These are phyloP conservation scores for Bombus fervidus DNA, from an alignment of 1,140 invertebrate species.

Conservation along the genomic window DNA sequence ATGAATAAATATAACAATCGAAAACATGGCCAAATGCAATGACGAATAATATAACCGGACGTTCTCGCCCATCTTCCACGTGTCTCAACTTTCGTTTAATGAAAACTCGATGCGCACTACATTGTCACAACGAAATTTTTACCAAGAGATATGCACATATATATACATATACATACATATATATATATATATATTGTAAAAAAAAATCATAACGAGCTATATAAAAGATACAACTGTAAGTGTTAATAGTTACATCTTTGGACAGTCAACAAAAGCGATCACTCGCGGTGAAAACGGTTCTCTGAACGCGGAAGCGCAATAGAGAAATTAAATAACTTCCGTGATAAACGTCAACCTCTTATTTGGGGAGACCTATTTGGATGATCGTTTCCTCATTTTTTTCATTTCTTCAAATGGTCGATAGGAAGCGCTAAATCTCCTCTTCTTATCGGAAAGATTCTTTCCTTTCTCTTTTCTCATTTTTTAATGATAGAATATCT, in stretches of 20 bases:
- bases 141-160: slow-evolving; percentile 52
- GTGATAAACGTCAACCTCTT: background rate
- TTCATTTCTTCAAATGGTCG: background rate
- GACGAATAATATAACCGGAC: slow-evolving; percentile 45
- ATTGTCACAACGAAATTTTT: slow-evolving; percentile 40
- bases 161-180: slow-evolving; percentile 42
- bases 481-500: background rate
- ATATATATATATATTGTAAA: slow-evolving; percentile 37
- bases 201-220: slow-evolving; percentile 68
- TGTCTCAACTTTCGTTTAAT: slow-evolving; percentile 1
- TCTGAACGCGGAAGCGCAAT: background rate
- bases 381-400: background rate
- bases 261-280: slow-evolving; percentile 73
- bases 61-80: slow-evolving; percentile 23
- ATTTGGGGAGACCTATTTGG: background rate
- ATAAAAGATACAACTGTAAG: slow-evolving; percentile 58
- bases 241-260: slow-evolving; percentile 75
- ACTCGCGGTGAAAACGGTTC: slow-evolving; percentile 22
- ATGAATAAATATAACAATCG: slow-evolving; percentile 74
- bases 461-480: background rate
- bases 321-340: slow-evolving; percentile 29
- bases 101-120: slow-evolving; percentile 23
- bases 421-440: background rate
- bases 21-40: slow-evolving; percentile 69
- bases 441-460: background rate